phyloP scores from a whole-genome alignment of 2,797 vertebrate genomes.

The Acanthurus leucopareius region DNA sequence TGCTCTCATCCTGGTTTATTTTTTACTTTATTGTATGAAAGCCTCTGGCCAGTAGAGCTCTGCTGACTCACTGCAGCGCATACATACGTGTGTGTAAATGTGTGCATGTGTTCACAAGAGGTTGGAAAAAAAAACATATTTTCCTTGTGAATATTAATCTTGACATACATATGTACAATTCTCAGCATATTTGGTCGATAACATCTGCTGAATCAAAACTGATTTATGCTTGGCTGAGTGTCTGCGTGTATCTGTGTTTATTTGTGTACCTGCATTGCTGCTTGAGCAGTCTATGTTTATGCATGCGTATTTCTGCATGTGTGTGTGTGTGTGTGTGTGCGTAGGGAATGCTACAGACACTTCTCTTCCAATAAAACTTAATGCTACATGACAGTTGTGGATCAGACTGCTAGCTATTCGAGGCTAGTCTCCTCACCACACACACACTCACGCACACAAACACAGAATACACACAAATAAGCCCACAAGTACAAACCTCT shows the following conservation, averaged over 20 bases:
- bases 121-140: background rate
- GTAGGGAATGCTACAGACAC: slow-evolving; percentile 56
- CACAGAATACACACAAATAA: background rate
- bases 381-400: slow-evolving; percentile 84
- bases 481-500: slow-evolving; percentile 25
- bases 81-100: background rate
- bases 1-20: slow-evolving; percentile 39
- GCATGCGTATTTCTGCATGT: slow-evolving; percentile 1
- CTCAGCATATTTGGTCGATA: background rate
- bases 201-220: slow-evolving; percentile 3
- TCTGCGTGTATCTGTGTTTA: slow-evolving; percentile 9
- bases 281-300: slow-evolving; percentile 17
- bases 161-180: background rate
- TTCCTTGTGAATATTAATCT: background rate
- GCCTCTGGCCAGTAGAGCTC: slow-evolving; percentile 56
- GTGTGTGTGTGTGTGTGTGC: slow-evolving; percentile 23
- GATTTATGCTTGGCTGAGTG: background rate
- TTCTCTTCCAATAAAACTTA: slow-evolving; percentile 67
- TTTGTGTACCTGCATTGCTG: slow-evolving; percentile 24
- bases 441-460: slow-evolving; percentile 28
- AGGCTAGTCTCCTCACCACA: slow-evolving; percentile 54
- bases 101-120: background rate
- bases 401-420: slow-evolving; percentile 80
- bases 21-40: slow-evolving; percentile 51
- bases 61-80: slow-evolving; percentile 50